phyloP scores from a whole-genome alignment of 1,140 invertebrate species.

The Trichoplusia ni region DNA sequence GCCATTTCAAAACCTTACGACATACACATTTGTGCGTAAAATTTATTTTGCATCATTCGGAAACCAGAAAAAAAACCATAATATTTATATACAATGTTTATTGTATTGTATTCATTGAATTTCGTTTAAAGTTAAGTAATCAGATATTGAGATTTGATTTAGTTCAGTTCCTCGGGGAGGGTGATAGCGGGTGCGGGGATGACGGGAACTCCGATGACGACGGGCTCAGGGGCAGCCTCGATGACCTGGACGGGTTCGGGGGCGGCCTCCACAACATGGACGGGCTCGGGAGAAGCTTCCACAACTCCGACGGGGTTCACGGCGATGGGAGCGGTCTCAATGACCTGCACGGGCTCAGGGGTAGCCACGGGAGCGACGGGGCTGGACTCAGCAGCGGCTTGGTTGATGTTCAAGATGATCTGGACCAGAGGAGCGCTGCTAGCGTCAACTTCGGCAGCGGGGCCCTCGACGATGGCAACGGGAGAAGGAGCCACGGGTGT shows the following conservation, averaged over 20 bases:
- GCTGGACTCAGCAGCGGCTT: background rate
- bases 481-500: constrained; percentile 14
- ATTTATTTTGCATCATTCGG: too few species aligned
- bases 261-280: constrained; percentile 10
- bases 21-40: too few species aligned
- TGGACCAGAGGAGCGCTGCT: constrained; percentile 30
- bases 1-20: too few species aligned
- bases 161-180: constrained; percentile 37
- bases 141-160: too few species aligned
- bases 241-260: constrained; percentile 15
- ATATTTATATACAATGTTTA: too few species aligned
- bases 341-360: background rate
- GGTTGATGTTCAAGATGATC: constrained; percentile 28
- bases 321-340: background rate
- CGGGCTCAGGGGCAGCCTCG: constrained; percentile 32
- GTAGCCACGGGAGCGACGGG: background rate
- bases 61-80: too few species aligned
- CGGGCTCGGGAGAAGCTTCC: constrained; percentile 1
- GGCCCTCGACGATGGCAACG: constrained; percentile 34
- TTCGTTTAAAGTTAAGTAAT: too few species aligned
- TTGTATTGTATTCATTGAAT: too few species aligned
- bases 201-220: constrained; percentile 41
- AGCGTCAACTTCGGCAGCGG: constrained; percentile 23
- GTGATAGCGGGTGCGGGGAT: constrained; percentile 30
- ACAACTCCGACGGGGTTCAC: constrained; percentile 6